Evolutionary conservation across 2,888 invertebrate genomes (phyloP), one percentile per base, ranked within the genome.

Genomic region (Brachynemurus nebulosus): DNA sequence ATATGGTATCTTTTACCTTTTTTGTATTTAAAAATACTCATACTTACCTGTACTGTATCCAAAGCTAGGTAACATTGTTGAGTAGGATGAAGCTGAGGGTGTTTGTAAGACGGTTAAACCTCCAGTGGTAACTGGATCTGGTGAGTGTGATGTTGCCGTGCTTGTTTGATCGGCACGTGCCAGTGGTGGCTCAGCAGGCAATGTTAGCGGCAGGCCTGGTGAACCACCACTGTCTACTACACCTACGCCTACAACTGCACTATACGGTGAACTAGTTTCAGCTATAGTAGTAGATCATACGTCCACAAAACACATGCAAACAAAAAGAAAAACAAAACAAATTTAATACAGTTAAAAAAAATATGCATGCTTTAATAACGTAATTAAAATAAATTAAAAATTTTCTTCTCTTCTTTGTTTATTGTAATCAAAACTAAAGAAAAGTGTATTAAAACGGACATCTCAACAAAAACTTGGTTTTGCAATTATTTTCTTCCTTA

Each of bases 51-150:
- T 68, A 48, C 78, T 70, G 60, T 79, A 80, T 64, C 77, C 77
- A 61, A 79, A 79, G 67, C 77, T 77, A 50, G 78, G 78, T 54
- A 79, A 67, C 71, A 77, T 74, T 54, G 76, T 68, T 48, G 75
- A 70, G 56, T 77, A 74, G 53, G 72, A 71, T 49, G 71, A 69
- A 51, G 68, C 66, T 50, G 67, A 69, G 52, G 72, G 71, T 36
- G 78, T 72, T 58, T 78, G 76, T 50, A 80, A 66, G 50, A 79
- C 72, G 55, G 65, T 64, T 44, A 65, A 55, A 40, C 40, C 35
- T 2, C 37, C 27, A 37, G 23, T 36, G 12, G 37, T 20, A 14
- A 14, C 25, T n/a, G 65, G 64, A 57, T 66, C 65, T 7, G 66
- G 71, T 35, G 71, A 66, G 41, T 70, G 68, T 27, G 70, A 69